Conservation (phyloP, 2,113 vertebrate species). For the Illadopsis cleaveri region DNA sequence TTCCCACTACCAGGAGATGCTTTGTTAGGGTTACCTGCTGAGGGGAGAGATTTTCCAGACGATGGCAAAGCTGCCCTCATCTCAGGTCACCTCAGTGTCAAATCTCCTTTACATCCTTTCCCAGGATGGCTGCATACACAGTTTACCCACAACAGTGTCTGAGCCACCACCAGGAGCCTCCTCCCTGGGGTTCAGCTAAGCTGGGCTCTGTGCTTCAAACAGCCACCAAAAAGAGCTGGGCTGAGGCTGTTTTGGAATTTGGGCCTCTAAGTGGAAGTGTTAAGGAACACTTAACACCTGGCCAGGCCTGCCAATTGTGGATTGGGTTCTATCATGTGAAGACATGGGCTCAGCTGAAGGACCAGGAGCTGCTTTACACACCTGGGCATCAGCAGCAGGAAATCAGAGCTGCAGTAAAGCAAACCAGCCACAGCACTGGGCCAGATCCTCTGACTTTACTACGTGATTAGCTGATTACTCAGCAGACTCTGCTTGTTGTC, state of each 20-base stretch:
- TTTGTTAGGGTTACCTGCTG: background rate
- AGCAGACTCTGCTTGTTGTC: background rate
- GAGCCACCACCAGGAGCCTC: background rate
- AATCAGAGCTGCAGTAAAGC: constrained; percentile 12
- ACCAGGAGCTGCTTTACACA: background rate
- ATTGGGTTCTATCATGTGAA: background rate
- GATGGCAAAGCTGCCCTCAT: background rate
- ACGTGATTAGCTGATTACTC: background rate
- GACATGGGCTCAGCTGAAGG: background rate
- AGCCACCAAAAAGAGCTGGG: background rate
- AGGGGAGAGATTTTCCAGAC: background rate
- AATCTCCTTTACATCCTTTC: background rate
- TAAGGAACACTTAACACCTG: too few relatives aligned
- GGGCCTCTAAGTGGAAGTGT: background rate
- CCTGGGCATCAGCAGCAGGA: background rate
- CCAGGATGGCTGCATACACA: background rate
- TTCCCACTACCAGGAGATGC: background rate
- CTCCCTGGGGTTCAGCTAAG: background rate
- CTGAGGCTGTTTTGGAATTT: background rate
- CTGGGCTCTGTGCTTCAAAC: background rate
- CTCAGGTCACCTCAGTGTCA: background rate
- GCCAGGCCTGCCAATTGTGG: background rate
- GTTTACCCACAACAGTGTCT: background rate
- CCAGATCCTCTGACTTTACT: background rate
- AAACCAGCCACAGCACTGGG: background rate